Conservation (phyloP, 2,888 invertebrate genomes). For the Oscheius onirici region DNA sequence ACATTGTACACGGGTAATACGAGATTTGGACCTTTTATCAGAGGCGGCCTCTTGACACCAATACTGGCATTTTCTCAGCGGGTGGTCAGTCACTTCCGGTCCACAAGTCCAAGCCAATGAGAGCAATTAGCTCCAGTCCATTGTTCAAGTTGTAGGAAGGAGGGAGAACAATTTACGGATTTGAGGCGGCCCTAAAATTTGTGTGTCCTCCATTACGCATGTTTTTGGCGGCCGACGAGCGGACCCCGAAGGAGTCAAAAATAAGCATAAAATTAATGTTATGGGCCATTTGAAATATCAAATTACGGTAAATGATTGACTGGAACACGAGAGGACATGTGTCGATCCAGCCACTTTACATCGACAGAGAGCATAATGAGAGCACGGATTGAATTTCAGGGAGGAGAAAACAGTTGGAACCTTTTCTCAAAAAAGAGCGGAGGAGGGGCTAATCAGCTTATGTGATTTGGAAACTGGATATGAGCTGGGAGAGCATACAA, state of each 20-base stretch:
- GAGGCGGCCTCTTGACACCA: slow-evolving; percentile 21
- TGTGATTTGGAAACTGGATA: slow-evolving; percentile 10
- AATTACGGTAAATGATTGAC: slow-evolving; percentile 15
- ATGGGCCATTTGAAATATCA: background rate
- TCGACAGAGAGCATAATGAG: slow-evolving; percentile 5
- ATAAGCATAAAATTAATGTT: background rate
- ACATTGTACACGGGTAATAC: slow-evolving; percentile 4
- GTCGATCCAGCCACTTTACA: slow-evolving; percentile 26
- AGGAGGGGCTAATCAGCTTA: slow-evolving; percentile 23
- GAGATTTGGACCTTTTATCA: slow-evolving; percentile 24
- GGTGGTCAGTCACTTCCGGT: slow-evolving; percentile 17
- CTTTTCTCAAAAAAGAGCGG: background rate
- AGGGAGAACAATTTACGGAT: slow-evolving; percentile 22
- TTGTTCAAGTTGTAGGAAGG: background rate
- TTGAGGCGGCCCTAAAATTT: slow-evolving; percentile 23
- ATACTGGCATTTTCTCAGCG: slow-evolving; percentile 23
- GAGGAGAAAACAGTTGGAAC: slow-evolving; percentile 7
- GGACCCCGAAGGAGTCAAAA: slow-evolving; percentile 13
- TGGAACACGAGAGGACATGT: slow-evolving; percentile 8
- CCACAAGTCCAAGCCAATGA: background rate
- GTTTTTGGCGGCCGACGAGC: background rate
- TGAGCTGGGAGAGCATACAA: background rate
- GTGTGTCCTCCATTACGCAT: background rate
- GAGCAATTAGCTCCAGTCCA: slow-evolving; percentile 1
- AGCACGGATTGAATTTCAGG: slow-evolving; percentile 10